Conservation (phyloP, 2,888 invertebrate genomes). For the Ferdinandea cuprea region DNA sequence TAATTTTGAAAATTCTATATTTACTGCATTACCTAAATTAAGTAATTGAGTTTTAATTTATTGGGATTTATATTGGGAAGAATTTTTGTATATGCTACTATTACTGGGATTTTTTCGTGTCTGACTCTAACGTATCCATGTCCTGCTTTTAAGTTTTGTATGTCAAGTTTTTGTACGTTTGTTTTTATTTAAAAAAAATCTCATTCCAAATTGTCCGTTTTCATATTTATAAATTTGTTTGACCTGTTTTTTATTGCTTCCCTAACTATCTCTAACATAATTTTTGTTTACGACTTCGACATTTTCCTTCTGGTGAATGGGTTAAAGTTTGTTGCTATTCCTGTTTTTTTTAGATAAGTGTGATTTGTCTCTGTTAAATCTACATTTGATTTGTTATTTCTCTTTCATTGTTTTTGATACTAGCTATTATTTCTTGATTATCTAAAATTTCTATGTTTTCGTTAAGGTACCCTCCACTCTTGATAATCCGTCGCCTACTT, state of each 20-base stretch:
- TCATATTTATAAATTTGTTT: conserved; percentile 24
- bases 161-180: conserved; percentile 19
- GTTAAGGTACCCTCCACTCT: neutral
- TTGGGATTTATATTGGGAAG: too few relatives aligned
- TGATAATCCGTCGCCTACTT: neutral
- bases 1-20: too few relatives aligned
- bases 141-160: conserved; percentile 24
- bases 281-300: conserved; percentile 3
- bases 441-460: conserved; percentile 3
- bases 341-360: too few relatives aligned
- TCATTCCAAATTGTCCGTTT: neutral
- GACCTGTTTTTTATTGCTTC: conserved; percentile 23
- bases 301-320: conserved; percentile 10
- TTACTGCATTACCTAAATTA: too few relatives aligned
- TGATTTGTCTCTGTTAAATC: too few relatives aligned
- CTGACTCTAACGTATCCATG: too few relatives aligned
- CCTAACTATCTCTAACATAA: neutral
- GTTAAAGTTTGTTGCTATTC: conserved; percentile 26
- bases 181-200: conserved; percentile 2
- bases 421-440: conserved; percentile 44
- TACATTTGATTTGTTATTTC: neutral
- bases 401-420: neutral
- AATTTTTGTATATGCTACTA: conserved; percentile 19
- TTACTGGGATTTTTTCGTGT: neutral
- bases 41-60: conserved; percentile 17